Evolutionary conservation across 30 jellyfish, hydroid and myxozoan genomes (phyloP).

Genomic region (Pseudorhiza aurosa): DNA sequence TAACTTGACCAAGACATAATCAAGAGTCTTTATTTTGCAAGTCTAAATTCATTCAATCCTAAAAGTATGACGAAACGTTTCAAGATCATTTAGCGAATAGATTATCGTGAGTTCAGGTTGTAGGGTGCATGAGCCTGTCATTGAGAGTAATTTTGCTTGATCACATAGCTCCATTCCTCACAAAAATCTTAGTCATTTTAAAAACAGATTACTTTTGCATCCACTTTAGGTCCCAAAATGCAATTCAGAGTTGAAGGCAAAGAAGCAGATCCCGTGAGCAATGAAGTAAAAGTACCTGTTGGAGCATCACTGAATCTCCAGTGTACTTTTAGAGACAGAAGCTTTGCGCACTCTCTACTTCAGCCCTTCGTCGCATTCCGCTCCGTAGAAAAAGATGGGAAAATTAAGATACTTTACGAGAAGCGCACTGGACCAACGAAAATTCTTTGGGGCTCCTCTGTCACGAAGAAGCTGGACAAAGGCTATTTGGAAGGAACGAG

Average conservation of each 20-base stretch:
- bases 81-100: too few relatives aligned
- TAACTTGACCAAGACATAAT: too few relatives aligned
- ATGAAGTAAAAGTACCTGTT: not conserved
- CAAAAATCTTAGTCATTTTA: not conserved
- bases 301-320: not conserved
- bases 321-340: not conserved
- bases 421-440: not conserved
- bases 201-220: too few relatives aligned
- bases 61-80: too few relatives aligned
- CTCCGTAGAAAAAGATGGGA: not conserved
- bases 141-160: too few relatives aligned
- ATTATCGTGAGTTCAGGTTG: too few relatives aligned
- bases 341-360: not conserved
- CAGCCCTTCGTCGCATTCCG: not conserved
- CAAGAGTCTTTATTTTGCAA: too few relatives aligned
- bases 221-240: not conserved
- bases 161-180: not conserved
- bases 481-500: not conserved
- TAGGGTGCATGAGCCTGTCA: too few relatives aligned
- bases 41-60: too few relatives aligned
- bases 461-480: not conserved
- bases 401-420: not conserved
- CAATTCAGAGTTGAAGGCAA: not conserved
- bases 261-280: too few relatives aligned
- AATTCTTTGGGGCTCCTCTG: not conserved